Base-by-base conservation (phyloP, 1,140 invertebrate species). In the Dinoponera quadriceps region DNA sequence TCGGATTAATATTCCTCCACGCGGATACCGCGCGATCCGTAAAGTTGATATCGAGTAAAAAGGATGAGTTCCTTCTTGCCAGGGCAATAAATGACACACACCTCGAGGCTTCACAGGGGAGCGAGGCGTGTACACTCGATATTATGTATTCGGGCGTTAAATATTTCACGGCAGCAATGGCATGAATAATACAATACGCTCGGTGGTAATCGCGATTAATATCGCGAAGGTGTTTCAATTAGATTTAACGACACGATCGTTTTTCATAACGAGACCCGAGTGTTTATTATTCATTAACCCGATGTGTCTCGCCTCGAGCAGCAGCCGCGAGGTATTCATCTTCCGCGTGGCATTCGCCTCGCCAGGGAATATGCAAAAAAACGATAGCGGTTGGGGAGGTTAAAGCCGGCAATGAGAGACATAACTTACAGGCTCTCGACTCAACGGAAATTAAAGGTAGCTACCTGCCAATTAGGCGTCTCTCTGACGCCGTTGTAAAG, bases 201-300 rank as follows among this genome's bases (percentile, higher is more conserved):
- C 1, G 16, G 3, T 54, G 20, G 1, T 59, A 44, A 73, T 16
- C 27, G 59, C 51, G n/a, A 38, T 54, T 38, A 65, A 77, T 51
- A 29, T 18, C 48, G 72, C 16, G 5, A 77, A 65, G 65, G 54
- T 65, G 65, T 65, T 65, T 73, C 16, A 59, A 73, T 73, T 73
- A 59, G 44, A 22, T 73, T 73, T 59, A 73, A 73, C 33, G 20
- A 44, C 33, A 38, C 3, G 16, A 44, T n/a, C 16, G 59, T 73
- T 73, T 59, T 59, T 59, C 54, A 20, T 38, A n/a, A 22, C 48
- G 38, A 38, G 66, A 66, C 16, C 49, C 60, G 60, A 77, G 16
- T 38, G n/a, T 66, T 77, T 77, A 66, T 66, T 77, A 77, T 77
- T 66, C 60, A 77, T 66, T 66, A 51, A 77, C 16, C 48, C 20